Evolutionary conservation across 1,140 invertebrate genomes (phyloP), one percentile per base, ranked within the genome.

Genomic region (Pseudomyrmex sp.): DNA sequence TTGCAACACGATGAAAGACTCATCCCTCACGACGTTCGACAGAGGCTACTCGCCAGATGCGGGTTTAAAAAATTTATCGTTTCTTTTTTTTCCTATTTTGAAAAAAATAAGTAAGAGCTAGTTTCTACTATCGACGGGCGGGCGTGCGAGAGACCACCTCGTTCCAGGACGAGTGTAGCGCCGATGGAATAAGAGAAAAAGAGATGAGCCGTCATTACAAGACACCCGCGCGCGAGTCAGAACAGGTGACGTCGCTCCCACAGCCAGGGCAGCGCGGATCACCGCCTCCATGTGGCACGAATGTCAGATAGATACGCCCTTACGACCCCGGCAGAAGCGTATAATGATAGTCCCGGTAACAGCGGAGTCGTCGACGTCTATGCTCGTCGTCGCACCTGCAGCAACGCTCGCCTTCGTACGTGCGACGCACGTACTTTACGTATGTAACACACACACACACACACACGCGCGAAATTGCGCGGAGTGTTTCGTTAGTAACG

Each of bases 221-320:
- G 35, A 26, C 61, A 66, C 58, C 76, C 66, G 70, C 76, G 73
- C 59, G 58, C n/a, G 80, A 83, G 89, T 84, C 69, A 89, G 73
- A 66, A 56, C 91, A 92, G 91, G 90, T 92, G 91, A 83, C 76
- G 46, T 13, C 26, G 72, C 73, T 92, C 90, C 88, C 91, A 92
- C 86, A 84, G 66, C 54, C 85, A 77, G 66, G 75, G 83, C 59
- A 75, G 35, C 62, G 73, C 12, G 61, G 79, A 90, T 90, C 85
- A 89, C 85, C 84, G 88, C 85, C 86, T 86, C 73, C 69, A 77
- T 58, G 76, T 82, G 65, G 86, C 86, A 90, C 89, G 85, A 90
- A 89, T 82, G 62, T 58, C 59, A 26, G 52, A 50, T 83, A 61
- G 44, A 77, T 54, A 63, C 86, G 63, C 74, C 73, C 85, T 74